Percentiles rank a stretch among this genome's conserved stretches.
phyloP scores from a whole-genome alignment of 2,888 invertebrate species.

The Ariolimax columbianus region DNA sequence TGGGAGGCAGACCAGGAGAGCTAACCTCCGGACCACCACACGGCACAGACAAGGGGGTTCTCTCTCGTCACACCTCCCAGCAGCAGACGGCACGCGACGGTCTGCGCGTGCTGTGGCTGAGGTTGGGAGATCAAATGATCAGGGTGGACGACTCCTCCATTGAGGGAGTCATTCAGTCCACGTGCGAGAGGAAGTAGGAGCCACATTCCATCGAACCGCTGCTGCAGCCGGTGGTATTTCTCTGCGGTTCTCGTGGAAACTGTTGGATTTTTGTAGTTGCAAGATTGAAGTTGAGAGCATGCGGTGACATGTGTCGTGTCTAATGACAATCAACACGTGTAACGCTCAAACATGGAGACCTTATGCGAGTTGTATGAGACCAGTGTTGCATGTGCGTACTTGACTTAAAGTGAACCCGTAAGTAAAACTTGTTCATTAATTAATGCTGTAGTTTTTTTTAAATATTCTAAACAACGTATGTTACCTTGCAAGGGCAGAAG shows the following conservation, averaged over 20 bases:
- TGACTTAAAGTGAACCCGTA: too few relatives aligned
- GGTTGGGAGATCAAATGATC: background rate
- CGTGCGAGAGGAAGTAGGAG: background rate
- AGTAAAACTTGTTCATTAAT: too few relatives aligned
- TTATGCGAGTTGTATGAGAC: too few relatives aligned
- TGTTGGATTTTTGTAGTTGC: background rate
- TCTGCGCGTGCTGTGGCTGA: background rate
- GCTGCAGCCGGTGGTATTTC: background rate
- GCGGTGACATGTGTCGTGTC: background rate
- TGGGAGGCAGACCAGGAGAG: too few relatives aligned
- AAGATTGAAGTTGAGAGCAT: background rate
- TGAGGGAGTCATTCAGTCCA: slow-evolving; percentile 27
- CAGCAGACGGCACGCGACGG: slow-evolving; percentile 7
- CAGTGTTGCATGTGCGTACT: too few relatives aligned
- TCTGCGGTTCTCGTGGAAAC: background rate
- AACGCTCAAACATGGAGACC: too few relatives aligned
- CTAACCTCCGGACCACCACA: too few relatives aligned
- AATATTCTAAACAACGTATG: too few relatives aligned
- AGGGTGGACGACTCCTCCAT: background rate
- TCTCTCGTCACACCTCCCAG: background rate
- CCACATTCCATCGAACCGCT: background rate
- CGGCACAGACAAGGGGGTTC: background rate
- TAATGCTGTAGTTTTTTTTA: too few relatives aligned
- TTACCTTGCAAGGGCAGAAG: too few relatives aligned
- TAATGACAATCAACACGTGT: too few relatives aligned